Evolutionary conservation across 2,113 vertebrate species (phyloP).

Genomic region (Spheniscus mendiculus): DNA sequence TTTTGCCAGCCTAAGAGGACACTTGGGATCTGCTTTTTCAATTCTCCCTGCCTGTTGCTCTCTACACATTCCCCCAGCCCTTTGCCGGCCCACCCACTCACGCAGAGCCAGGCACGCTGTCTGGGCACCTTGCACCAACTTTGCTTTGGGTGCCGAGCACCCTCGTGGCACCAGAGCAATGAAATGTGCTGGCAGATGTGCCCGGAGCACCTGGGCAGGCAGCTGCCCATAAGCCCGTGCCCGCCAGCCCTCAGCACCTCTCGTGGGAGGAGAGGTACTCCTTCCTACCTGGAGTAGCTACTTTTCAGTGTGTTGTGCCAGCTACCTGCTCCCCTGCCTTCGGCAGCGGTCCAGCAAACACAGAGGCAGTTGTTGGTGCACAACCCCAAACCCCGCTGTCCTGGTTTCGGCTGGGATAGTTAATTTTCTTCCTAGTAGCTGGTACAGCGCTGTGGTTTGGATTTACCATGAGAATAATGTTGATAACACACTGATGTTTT

Average conservation of each 20-base stretch:
- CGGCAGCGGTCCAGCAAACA: background rate
- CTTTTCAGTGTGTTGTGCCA: fast-evolving
- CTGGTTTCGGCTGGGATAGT: too few species aligned
- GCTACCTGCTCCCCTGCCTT: background rate
- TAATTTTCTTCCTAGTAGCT: too few species aligned
- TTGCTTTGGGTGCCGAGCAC: background rate
- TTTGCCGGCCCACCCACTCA: background rate
- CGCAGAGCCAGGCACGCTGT: background rate
- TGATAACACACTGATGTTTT: too few species aligned
- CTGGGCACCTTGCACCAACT: too few species aligned
- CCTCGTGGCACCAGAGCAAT: fast-evolving
- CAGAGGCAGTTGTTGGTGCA: too few species aligned
- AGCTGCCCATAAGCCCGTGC: fast-evolving
- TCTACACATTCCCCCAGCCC: background rate
- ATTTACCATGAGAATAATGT: too few species aligned
- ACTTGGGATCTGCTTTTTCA: background rate
- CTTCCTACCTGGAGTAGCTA: background rate
- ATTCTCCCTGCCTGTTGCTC: background rate
- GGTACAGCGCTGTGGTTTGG: too few species aligned
- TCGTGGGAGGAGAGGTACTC: background rate
- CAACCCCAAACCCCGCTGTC: background rate
- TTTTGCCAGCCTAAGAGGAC: background rate
- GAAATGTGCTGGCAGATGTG: background rate
- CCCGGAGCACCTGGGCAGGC: fast-evolving
- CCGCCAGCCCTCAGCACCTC: fast-evolving